These are phyloP conservation scores for Pygoscelis adeliae DNA, from an alignment of 2,113 vertebrate genomes.

Conservation along the genomic window DNA sequence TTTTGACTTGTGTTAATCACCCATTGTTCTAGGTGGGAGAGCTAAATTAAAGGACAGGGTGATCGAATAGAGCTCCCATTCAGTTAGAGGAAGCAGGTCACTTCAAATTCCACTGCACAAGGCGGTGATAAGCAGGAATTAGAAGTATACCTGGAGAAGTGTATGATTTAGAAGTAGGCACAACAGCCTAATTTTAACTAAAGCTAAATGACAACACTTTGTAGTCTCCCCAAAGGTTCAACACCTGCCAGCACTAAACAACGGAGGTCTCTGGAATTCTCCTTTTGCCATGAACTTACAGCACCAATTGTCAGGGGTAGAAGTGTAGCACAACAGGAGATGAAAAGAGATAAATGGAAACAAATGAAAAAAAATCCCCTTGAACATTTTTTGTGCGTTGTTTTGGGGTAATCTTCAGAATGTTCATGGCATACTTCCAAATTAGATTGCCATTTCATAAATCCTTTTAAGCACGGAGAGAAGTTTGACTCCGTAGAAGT, in stretches of 20 bases:
- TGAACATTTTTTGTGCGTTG: background rate
- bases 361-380: background rate
- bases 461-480: background rate
- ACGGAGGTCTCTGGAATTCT: background rate
- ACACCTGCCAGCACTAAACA: background rate
- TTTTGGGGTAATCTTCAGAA: background rate
- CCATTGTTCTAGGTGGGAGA: constrained; percentile 69
- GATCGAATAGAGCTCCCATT: background rate
- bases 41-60: constrained; percentile 47
- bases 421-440: background rate
- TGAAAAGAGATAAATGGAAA: background rate
- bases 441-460: background rate
- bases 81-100: constrained; percentile 27
- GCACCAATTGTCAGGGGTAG: background rate
- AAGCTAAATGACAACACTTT: background rate
- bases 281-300: background rate
- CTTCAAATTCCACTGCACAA: background rate
- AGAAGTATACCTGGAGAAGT: background rate
- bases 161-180: background rate
- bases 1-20: constrained; percentile 58
- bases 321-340: background rate
- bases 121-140: constrained; percentile 2
- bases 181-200: background rate
- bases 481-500: background rate
- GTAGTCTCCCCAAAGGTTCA: background rate